phyloP scores from a whole-genome alignment of 2,113 vertebrate genomes.

The Ceratotherium simum region DNA sequence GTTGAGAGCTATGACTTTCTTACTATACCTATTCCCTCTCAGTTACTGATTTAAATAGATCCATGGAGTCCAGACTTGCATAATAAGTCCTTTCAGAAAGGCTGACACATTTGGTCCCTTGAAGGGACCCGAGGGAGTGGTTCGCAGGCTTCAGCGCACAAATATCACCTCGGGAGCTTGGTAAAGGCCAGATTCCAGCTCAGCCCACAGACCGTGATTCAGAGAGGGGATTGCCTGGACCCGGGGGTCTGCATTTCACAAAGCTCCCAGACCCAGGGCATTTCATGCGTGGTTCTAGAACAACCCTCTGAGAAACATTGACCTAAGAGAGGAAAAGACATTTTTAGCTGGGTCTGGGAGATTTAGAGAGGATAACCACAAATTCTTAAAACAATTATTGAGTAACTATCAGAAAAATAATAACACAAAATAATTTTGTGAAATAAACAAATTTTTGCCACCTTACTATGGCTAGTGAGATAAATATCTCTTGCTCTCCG shows the following conservation, averaged over 20 bases:
- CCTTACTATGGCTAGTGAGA: not conserved
- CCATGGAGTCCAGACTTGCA: not conserved
- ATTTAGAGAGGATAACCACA: not conserved
- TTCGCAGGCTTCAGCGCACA: not conserved
- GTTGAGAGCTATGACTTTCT: not conserved
- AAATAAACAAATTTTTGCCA: not conserved
- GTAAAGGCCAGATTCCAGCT: not conserved
- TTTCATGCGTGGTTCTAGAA: not conserved
- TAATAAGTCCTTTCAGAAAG: not conserved
- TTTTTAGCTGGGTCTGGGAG: not conserved
- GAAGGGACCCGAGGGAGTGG: too few species aligned
- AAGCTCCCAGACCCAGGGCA: too few species aligned
- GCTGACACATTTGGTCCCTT: not conserved
- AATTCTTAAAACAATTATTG: not conserved
- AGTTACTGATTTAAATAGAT: not conserved
- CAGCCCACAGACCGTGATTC: not conserved
- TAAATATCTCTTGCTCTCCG: not conserved
- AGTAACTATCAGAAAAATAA: not conserved
- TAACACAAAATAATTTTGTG: not conserved
- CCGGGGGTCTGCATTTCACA: not conserved
- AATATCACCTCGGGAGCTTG: not conserved
- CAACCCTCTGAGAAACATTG: not conserved
- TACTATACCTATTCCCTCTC: not conserved
- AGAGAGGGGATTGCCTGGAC: not conserved
- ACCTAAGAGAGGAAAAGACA: not conserved